phyloP scores from a whole-genome alignment of 1,140 invertebrate species.

The Lepidurus apus region DNA sequence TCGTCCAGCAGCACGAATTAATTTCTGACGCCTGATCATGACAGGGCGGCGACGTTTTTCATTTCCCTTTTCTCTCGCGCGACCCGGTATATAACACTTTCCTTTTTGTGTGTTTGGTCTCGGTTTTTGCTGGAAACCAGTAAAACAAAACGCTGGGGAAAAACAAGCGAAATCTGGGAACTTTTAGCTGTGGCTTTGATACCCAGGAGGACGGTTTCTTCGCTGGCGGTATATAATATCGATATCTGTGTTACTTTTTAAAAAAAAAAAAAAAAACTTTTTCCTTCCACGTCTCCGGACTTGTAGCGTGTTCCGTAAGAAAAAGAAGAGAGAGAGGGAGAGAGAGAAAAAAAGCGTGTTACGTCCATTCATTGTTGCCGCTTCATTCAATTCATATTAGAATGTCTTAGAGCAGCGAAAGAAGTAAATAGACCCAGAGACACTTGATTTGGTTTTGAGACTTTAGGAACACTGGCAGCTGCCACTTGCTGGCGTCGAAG shows the following conservation, averaged over 20 bases:
- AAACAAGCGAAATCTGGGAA: no score
- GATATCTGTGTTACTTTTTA: no score
- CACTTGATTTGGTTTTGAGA: slow-evolving; percentile 3
- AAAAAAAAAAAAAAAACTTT: no score
- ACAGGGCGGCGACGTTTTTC: slow-evolving; percentile 16
- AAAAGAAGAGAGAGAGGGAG: background rate
- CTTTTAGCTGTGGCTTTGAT: no score
- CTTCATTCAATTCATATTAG: slow-evolving; percentile 10
- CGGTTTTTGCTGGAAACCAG: no score
- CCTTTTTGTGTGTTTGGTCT: background rate
- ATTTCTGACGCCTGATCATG: slow-evolving; percentile 18
- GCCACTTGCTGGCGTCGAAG: background rate
- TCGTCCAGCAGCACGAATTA: background rate
- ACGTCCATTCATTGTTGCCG: background rate
- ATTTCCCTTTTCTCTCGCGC: background rate
- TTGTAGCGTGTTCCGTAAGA: background rate
- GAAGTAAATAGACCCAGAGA: background rate
- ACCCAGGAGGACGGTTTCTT: no score
- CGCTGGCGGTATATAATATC: no score
- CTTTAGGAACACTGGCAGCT: background rate
- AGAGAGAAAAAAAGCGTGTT: background rate
- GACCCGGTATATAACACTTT: background rate
- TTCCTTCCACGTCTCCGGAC: background rate
- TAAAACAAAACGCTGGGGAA: no score
- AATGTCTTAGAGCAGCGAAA: background rate